phyloP scores from a whole-genome alignment of 2,888 invertebrate genomes.

The Sminthurides aquaticus region DNA sequence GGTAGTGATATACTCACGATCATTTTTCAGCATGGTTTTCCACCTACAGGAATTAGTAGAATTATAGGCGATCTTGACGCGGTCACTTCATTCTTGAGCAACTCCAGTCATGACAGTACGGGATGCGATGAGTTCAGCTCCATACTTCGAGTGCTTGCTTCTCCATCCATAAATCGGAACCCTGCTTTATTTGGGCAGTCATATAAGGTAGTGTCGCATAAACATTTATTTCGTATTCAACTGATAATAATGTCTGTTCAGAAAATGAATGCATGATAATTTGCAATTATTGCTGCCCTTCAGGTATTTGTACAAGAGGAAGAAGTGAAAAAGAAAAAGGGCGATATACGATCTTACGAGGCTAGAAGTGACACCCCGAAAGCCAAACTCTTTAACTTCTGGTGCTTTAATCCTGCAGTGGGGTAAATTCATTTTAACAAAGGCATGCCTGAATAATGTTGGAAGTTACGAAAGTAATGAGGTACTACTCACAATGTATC shows the following conservation, averaged over 20 bases:
- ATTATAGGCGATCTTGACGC: conserved; percentile 32
- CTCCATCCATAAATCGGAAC: conserved; percentile 27
- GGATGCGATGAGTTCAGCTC: conserved; percentile 41
- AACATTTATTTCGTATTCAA: no score
- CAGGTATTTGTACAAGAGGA: conserved; percentile 43
- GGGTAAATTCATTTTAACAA: conserved; percentile 53
- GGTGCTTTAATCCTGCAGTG: conserved; percentile 97
- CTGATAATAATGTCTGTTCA: no score
- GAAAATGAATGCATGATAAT: neutral
- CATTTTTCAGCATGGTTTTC: conserved; percentile 31
- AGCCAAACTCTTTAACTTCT: conserved; percentile 75
- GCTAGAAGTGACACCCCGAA: conserved; percentile 53
- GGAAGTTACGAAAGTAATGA: neutral
- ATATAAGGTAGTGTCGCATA: conserved; percentile 28
- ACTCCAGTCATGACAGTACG: conserved; percentile 27
- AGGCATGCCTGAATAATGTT: neutral
- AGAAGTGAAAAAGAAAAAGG: conserved; percentile 36
- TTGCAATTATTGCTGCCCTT: neutral
- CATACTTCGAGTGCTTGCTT: conserved; percentile 32
- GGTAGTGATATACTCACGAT: conserved; percentile 50
- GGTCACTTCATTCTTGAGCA: conserved; percentile 30
- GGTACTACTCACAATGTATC: neutral
- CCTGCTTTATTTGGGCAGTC: conserved; percentile 30
- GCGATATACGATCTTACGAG: conserved; percentile 9
- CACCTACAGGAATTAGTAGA: conserved; percentile 22